Percentiles rank a stretch among this genome's conserved stretches.
phyloP scores from a whole-genome alignment of 2,113 vertebrate species.

The Pionites leucogaster region DNA sequence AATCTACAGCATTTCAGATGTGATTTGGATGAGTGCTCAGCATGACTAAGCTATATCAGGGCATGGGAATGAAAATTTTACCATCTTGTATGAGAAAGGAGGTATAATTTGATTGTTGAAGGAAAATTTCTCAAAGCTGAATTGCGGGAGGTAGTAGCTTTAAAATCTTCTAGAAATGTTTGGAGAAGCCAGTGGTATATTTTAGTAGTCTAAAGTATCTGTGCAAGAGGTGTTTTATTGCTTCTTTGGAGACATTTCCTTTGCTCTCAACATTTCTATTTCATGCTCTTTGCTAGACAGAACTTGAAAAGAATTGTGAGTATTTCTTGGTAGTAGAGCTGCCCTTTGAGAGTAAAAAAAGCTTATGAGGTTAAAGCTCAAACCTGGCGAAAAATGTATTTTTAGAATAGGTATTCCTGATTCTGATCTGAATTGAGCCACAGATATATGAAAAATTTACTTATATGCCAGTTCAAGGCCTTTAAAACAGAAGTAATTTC shows the following conservation, averaged over 20 bases:
- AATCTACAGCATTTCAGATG: background rate
- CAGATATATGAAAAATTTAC: background rate
- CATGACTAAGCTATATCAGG: background rate
- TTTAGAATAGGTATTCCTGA: background rate
- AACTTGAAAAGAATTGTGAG: background rate
- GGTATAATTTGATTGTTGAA: background rate
- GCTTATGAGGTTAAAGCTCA: background rate
- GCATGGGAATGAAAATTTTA: background rate
- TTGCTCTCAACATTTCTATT: background rate
- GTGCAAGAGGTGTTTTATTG: background rate
- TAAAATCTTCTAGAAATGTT: background rate
- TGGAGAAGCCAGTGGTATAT: background rate
- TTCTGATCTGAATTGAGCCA: background rate
- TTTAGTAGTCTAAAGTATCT: background rate
- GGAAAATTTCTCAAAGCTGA: background rate
- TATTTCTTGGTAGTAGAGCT: background rate
- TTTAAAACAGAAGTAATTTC: background rate
- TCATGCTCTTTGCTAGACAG: background rate
- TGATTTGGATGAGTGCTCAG: background rate
- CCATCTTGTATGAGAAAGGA: background rate
- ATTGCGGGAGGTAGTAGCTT: background rate
- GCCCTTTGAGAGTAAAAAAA: background rate
- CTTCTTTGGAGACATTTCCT: background rate
- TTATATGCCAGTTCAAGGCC: background rate
- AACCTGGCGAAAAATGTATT: background rate